Evolutionary conservation across 2,797 vertebrate species (phyloP), one percentile per base, ranked within the genome.

Genomic region (Cirrhinus mrigala): DNA sequence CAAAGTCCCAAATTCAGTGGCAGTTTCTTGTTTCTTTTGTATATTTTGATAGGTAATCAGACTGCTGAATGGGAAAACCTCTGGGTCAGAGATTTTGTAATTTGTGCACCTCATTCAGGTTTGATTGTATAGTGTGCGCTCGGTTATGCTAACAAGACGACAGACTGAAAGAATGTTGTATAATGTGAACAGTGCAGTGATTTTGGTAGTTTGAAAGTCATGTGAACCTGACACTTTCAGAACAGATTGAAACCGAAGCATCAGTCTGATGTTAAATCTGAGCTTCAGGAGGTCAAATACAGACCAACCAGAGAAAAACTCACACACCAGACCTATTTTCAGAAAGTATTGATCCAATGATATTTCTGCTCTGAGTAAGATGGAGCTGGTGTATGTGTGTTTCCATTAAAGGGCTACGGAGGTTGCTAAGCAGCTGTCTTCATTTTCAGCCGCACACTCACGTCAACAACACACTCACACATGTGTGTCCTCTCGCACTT

Each of bases 311-410:
- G 22, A 52, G 64, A 81, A 84, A 82, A 84, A 71, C 50, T 77
- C 68, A 58, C 66, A 87, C 71, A 76, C 64, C 56, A 70, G 56
- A 73, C 76, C 79, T 89, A 81, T 70, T 80, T 89, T 87, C 84
- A 84, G 87, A 73, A 86, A 83, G 56, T 82, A 90, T 90, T 58
- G 89, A 90, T 90, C 76, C 71, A 70, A 86, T 85, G 83, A 87
- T 89, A 89, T 88, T 87, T 89, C 80, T 81, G 80, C 76, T 76
- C 37, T 48, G 58, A 66, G 75, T 75, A 69, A 78, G 85, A 69
- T 79, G 40, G 54, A 54, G 54, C 81, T 58, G 14, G 73, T 86
- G 77, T 78, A 79, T 84, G 83, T 82, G 85, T 79, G 79, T 78
- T 80, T 71, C 52, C 52, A 29, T 62, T 81, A 84, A 66, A 80